These are phyloP conservation scores for Muscicapa striata DNA, from an alignment of 2,797 vertebrate species.

Conservation along the genomic window DNA sequence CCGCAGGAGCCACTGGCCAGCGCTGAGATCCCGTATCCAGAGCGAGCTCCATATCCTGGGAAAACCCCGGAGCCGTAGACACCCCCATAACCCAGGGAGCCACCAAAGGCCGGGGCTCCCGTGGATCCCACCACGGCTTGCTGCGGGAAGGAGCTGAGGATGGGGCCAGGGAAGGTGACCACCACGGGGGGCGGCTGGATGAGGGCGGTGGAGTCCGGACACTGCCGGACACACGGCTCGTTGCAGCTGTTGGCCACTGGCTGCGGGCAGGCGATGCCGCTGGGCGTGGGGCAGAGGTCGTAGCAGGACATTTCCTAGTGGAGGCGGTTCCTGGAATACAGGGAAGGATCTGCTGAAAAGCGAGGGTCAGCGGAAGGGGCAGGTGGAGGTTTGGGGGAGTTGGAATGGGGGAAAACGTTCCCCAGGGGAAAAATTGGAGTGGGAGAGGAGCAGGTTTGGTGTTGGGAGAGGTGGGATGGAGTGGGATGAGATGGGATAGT, in stretches of 20 bases:
- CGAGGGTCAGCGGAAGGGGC: background rate
- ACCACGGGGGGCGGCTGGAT: background rate
- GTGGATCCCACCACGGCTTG: background rate
- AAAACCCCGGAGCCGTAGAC: accelerated
- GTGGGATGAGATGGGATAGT: background rate
- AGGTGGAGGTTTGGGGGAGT: background rate
- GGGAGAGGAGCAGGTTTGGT: no score
- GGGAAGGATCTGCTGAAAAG: background rate
- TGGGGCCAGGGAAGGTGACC: slow-evolving; percentile 42
- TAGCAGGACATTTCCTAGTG: slow-evolving; percentile 6
- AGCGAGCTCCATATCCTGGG: background rate
- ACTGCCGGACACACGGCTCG: background rate
- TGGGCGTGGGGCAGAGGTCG: background rate
- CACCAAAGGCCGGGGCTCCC: background rate
- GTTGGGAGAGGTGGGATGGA: background rate
- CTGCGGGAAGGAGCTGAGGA: slow-evolving; percentile 62
- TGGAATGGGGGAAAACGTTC: background rate
- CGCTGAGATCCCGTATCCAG: background rate
- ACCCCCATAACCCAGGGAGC: background rate
- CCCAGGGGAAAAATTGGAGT: accelerated
- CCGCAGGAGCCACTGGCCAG: background rate
- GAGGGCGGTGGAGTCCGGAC: background rate
- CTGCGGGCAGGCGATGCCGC: background rate
- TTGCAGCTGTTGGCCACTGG: slow-evolving; percentile 44
- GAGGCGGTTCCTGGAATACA: background rate